Percentiles rank a stretch among this genome's conserved stretches.
phyloP scores from a whole-genome alignment of 2,888 invertebrate genomes.

The Scaptomyza caliginosa region DNA sequence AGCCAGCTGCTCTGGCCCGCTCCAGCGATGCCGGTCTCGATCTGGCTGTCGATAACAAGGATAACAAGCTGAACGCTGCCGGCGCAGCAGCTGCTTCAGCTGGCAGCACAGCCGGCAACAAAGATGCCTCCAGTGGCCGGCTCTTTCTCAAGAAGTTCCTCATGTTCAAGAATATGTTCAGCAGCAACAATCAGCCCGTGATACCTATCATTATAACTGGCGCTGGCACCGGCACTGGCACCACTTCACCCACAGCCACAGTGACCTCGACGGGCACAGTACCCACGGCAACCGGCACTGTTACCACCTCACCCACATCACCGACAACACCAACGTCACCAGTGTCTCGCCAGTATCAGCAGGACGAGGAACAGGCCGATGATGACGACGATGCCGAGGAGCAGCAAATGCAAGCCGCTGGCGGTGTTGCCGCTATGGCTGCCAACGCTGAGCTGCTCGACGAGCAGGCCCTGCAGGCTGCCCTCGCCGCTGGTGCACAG shows the following conservation, averaged over 20 bases:
- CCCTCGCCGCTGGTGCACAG: slow-evolving; percentile 66
- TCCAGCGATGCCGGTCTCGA: slow-evolving; percentile 43
- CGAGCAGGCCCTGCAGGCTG: slow-evolving; percentile 66
- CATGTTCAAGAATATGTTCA: slow-evolving; percentile 76
- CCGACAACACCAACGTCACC: not conserved
- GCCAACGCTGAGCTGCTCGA: slow-evolving; percentile 65
- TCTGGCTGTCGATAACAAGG: slow-evolving; percentile 31
- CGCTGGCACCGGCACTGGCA: slow-evolving; percentile 41
- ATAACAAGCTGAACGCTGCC: slow-evolving; percentile 16
- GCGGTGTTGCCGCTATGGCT: slow-evolving; percentile 23
- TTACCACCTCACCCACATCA: slow-evolving; percentile 28
- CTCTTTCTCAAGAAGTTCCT: slow-evolving; percentile 80
- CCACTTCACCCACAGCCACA: slow-evolving; percentile 36
- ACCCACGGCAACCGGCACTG: slow-evolving; percentile 64
- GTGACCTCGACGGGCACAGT: slow-evolving; percentile 58
- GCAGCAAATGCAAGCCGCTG: slow-evolving; percentile 26
- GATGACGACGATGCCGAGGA: slow-evolving; percentile 32
- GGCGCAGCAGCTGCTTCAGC: not conserved
- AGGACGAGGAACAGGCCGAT: slow-evolving; percentile 27
- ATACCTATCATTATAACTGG: slow-evolving; percentile 81
- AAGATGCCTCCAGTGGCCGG: slow-evolving; percentile 78
- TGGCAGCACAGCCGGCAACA: slow-evolving; percentile 26
- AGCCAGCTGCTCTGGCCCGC: slow-evolving; percentile 58
- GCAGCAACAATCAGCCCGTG: slow-evolving; percentile 68
- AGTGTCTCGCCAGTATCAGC: slow-evolving; percentile 14